Conservation (phyloP, 2,113 vertebrate species). For the Gallinago undulata region DNA sequence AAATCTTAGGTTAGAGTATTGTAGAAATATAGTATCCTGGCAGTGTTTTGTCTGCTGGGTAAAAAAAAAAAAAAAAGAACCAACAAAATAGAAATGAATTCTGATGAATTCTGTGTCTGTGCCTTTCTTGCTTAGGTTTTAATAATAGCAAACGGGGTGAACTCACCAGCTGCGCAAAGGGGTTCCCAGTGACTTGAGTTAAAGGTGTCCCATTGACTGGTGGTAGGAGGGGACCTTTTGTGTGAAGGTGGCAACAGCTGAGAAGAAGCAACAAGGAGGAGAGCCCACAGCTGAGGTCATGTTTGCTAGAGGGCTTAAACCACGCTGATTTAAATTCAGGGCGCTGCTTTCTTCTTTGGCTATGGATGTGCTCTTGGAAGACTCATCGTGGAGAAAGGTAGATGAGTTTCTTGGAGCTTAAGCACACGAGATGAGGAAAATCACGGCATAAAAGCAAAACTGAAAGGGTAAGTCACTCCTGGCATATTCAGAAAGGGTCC, state of each 20-base stretch:
- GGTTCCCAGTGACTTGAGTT: background rate
- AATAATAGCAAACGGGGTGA: background rate
- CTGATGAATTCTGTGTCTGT: background rate
- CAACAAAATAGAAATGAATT: background rate
- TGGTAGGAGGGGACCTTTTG: background rate
- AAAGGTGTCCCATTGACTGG: accelerated
- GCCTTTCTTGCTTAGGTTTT: background rate
- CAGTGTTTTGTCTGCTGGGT: background rate
- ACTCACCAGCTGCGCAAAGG: background rate
- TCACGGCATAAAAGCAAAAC: background rate
- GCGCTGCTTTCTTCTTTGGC: background rate
- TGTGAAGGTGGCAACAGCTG: background rate
- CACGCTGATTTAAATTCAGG: background rate
- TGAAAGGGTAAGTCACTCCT: background rate
- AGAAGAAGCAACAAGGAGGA: background rate
- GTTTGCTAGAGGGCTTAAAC: background rate
- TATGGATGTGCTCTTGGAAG: background rate
- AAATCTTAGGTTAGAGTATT: background rate
- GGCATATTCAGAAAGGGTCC: background rate
- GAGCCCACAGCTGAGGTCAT: background rate
- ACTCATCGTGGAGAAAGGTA: background rate
- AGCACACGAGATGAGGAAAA: background rate
- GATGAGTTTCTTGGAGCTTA: background rate
- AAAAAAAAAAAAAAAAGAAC: no score
- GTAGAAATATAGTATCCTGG: background rate